Conservation (phyloP, 2,797 vertebrate genomes). For the Nyctibius grandis region DNA sequence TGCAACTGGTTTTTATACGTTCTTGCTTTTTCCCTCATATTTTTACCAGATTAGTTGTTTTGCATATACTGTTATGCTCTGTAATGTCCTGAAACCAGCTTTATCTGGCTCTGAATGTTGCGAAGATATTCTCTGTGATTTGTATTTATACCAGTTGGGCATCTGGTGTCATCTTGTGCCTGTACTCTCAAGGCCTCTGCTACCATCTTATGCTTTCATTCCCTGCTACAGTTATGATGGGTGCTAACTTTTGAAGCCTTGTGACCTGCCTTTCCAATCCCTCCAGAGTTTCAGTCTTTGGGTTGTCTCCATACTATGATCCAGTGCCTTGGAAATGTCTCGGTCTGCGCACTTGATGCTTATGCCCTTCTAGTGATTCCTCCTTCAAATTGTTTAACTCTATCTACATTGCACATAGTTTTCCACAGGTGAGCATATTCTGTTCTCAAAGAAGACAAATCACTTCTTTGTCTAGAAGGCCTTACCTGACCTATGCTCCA, state of each 20-base stretch:
- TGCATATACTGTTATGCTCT: not conserved
- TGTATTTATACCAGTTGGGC: not conserved
- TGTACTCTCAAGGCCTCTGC: not conserved
- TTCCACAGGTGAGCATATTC: not conserved
- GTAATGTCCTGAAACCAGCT: not conserved
- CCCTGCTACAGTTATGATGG: not conserved
- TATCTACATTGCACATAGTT: not conserved
- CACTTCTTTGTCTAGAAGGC: not conserved
- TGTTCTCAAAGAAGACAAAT: not conserved
- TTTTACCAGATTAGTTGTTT: not conserved
- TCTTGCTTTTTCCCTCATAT: not conserved
- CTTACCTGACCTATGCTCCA: not conserved
- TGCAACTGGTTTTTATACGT: not conserved
- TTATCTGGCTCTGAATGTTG: not conserved
- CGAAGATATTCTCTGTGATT: not conserved
- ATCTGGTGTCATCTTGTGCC: not conserved
- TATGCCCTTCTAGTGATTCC: not conserved
- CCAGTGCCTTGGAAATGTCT: not conserved
- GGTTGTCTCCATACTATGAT: not conserved
- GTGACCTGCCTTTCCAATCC: not conserved
- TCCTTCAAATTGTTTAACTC: not conserved
- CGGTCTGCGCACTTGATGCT: not conserved
- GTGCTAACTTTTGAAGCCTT: not conserved
- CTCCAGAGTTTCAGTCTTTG: not conserved
- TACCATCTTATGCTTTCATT: not conserved